Percentiles rank a stretch among this genome's conserved stretches.
phyloP scores from a whole-genome alignment of 2,113 vertebrate species.

The Hippoglossus stenolepis region DNA sequence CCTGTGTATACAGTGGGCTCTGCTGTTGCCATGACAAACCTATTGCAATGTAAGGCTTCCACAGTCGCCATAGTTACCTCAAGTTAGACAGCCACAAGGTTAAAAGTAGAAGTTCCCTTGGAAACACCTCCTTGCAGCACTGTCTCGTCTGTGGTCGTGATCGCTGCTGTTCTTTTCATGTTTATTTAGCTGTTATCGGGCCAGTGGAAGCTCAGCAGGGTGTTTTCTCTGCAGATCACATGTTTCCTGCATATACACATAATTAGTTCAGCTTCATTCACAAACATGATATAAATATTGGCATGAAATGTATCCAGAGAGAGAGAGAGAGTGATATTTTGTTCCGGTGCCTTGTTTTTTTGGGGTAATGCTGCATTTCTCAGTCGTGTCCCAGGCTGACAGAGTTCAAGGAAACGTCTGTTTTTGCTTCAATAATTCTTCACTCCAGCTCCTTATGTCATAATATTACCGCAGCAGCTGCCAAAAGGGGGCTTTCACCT shows the following conservation, averaged over 20 bases:
- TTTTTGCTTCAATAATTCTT: conserved; percentile 44
- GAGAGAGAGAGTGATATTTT: not conserved
- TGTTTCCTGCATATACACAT: not conserved
- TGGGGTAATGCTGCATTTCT: conserved; percentile 2
- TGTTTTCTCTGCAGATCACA: not conserved
- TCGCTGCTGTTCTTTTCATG: not conserved
- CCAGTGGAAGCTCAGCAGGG: not conserved
- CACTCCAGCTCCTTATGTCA: conserved; percentile 41
- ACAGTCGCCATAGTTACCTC: conserved; percentile 33
- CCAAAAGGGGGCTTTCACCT: conserved; percentile 47
- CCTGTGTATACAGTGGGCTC: not conserved
- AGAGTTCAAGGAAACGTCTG: conserved; percentile 6
- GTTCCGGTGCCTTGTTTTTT: not conserved
- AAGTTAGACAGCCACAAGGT: conserved; percentile 30
- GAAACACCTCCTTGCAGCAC: conserved; percentile 22
- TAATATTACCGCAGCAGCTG: conserved; percentile 31
- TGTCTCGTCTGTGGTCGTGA: not conserved
- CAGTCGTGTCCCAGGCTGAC: conserved; percentile 15
- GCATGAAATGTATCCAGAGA: not conserved
- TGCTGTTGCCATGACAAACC: conserved; percentile 47
- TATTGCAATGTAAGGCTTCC: conserved; percentile 17
- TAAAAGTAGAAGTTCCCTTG: conserved; percentile 50
- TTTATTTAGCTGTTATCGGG: not conserved
- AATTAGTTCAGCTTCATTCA: conserved; percentile 10
- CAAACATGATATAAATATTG: not conserved